Base-by-base conservation (phyloP, 2,888 invertebrate species). In the Gisinianus flammeolus region DNA sequence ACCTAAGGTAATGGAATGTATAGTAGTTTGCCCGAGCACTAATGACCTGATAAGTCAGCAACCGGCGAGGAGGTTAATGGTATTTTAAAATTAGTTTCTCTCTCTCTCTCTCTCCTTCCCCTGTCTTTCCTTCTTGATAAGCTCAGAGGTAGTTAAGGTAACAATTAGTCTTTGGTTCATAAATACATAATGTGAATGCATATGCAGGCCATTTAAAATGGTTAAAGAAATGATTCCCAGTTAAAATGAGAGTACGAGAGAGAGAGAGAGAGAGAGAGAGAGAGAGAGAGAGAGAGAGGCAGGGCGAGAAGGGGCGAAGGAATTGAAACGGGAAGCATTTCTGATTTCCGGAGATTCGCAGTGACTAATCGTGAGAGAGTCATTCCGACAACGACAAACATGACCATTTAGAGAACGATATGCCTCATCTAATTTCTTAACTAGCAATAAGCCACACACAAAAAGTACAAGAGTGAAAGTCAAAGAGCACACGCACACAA, bases 1-100 rank as follows among this genome's bases (percentile, higher is more conserved):
- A 58, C n/a, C 4, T 33, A 58, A 62, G 5, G 31, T 58, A 72
- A 58, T 62, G 58, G 58, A 58, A 72, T 10, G 71, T 30, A 26
- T 44, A 19, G 44, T 44, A 44, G 44, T 44, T 44, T 44, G 44
- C 16, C 19, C 19, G 75, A 64, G 24, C 81, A 79, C 79, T 84
- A 84, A 84, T 83, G 83, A 83, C 82, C 80, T 82, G 83, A 83
- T 82, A 83, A 83, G 82, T 83, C 82, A 77, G 79, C 26, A n/a
- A n/a, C n/a, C n/a, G n/a, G n/a, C n/a, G n/a, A n/a, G 79, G 71
- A 79, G 80, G 82, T 81, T 83, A 84, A 83, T 83, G 83, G 81
- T 79, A 80, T 84, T 83, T 82, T 81, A 82, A 83, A 79, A 83
- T 82, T 82, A 83, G 81, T 74, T 66, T 62, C 26, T 26, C 67